These are phyloP conservation scores for Turritopsis dohrnii DNA, from an alignment of 30 jellyfish, hydroid and myxozoan genomes.

Conservation along the genomic window DNA sequence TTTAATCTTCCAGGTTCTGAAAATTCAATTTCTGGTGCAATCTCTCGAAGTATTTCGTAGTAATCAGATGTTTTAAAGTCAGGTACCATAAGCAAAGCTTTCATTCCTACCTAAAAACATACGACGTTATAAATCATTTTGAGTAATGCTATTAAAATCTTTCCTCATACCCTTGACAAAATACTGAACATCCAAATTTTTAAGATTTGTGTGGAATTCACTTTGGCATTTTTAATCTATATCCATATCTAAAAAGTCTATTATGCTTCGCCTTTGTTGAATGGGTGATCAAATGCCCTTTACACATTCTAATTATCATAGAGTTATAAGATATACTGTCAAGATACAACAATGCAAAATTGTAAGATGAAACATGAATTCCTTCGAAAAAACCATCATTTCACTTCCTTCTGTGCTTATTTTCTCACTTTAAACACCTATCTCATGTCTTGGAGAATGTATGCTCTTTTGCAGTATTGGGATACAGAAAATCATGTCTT, in stretches of 20 bases:
- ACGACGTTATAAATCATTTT: not conserved
- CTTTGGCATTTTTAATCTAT: not conserved
- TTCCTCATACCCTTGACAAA: too few relatives aligned
- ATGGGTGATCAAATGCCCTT: not conserved
- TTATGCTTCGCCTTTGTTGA: not conserved
- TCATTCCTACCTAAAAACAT: slow-evolving; percentile 60
- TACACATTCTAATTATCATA: not conserved
- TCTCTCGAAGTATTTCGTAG: slow-evolving; percentile 45
- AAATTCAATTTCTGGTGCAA: slow-evolving; percentile 62
- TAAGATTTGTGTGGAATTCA: not conserved
- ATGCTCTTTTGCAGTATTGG: too few relatives aligned
- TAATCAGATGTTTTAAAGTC: slow-evolving; percentile 62
- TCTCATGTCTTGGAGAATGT: too few relatives aligned
- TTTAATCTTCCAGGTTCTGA: slow-evolving; percentile 56
- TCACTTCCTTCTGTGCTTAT: too few relatives aligned
- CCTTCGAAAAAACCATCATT: not conserved
- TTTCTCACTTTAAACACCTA: too few relatives aligned
- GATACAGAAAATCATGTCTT: too few relatives aligned
- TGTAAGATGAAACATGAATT: not conserved
- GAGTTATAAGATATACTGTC: not conserved
- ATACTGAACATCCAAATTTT: not conserved
- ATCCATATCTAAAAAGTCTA: not conserved
- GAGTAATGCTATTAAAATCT: too few relatives aligned
- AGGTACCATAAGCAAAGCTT: slow-evolving; percentile 75
- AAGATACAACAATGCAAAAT: not conserved